Evolutionary conservation across 1,140 invertebrate species (phyloP), one percentile per base, ranked within the genome.

Genomic region (Psilanteris sp.): DNA sequence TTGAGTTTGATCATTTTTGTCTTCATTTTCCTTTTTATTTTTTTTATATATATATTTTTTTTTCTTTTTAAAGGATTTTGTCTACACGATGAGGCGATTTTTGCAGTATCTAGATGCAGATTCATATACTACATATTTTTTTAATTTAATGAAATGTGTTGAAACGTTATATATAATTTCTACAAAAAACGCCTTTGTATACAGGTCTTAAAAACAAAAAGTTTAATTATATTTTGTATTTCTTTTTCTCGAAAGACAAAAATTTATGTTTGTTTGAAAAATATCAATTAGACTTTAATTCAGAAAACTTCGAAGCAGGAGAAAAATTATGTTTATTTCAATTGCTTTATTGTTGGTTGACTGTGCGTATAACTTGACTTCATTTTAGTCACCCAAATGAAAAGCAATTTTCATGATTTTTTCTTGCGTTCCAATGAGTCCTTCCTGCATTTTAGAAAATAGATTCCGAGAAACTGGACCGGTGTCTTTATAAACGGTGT

Each of bases 1-100:
- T 78, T 71, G 41, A 72, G 68, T 72, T 72, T 72, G 37, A 62
- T 39, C 55, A 36, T 68, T 72, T 72, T 62, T 62, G 15, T 71
- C 55, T 62, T 72, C 54, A 57, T 64, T 75, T 75, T 29, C 55
- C 71, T 61, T 61, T 46, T 57, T 46, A 10, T 27, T 41, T 52
- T 64, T 50, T 50, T 71, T 41, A 52, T 52, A n/a, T n/a, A n/a
- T n/a, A n/a, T n/a, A n/a, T n/a, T n/a, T n/a, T n/a, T n/a, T n/a
- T n/a, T n/a, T n/a, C n/a, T n/a, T n/a, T n/a, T n/a, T n/a, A n/a
- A 62, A 68, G 57, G 62, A 55, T 50, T 70, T 43, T 46, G 31
- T 20, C 34, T n/a, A n/a, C n/a, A n/a, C n/a, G n/a, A n/a, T n/a
- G n/a, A n/a, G n/a, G n/a, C n/a, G n/a, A n/a, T n/a, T n/a, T n/a